phyloP scores from a whole-genome alignment of 2,888 invertebrate genomes.

The Smittia sp. region DNA sequence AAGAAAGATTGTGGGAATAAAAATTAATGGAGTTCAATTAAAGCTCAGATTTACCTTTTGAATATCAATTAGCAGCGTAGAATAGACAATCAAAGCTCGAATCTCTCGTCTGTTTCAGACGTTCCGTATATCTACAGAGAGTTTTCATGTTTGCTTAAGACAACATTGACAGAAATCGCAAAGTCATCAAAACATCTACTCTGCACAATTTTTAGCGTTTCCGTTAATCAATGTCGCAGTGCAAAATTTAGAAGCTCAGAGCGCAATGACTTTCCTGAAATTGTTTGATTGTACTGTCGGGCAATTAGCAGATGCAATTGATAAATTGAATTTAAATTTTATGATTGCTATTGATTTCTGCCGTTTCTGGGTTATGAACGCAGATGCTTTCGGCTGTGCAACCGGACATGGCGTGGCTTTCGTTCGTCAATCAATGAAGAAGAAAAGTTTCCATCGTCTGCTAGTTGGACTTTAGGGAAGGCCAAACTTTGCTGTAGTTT shows the following conservation, averaged over 20 bases:
- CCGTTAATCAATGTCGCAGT: neutral
- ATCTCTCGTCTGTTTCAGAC: no score
- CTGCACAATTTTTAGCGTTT: no score
- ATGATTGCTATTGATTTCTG: slow-evolving; percentile 15
- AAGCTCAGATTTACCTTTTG: neutral
- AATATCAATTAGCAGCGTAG: neutral
- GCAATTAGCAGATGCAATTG: slow-evolving; percentile 11
- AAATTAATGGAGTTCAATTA: neutral
- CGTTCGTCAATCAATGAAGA: no score
- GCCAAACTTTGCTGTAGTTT: neutral
- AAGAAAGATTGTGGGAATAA: neutral
- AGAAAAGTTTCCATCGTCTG: no score
- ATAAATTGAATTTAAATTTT: slow-evolving; percentile 4
- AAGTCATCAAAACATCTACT: no score
- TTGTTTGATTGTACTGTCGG: neutral
- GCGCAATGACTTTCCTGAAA: neutral
- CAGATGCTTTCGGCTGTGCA: neutral
- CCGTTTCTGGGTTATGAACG: neutral
- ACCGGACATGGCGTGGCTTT: no score
- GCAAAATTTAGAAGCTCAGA: neutral
- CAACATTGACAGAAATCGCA: no score
- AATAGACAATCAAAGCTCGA: neutral
- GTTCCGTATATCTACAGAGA: no score
- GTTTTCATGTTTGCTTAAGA: no score
- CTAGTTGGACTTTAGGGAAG: neutral